Evolutionary conservation across 2,113 vertebrate genomes (phyloP).

Genomic region (Cephalopholis sonnerati): DNA sequence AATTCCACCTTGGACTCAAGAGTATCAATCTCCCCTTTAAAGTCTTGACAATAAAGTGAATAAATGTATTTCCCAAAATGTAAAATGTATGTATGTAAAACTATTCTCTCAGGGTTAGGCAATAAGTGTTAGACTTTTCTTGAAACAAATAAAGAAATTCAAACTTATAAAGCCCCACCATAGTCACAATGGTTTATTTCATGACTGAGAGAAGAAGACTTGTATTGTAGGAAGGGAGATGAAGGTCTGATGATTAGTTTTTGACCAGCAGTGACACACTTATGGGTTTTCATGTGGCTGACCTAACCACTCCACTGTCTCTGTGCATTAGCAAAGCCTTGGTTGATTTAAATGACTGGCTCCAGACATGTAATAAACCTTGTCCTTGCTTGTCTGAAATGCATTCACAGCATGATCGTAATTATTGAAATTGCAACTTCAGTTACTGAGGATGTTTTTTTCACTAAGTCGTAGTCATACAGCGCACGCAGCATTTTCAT

Average conservation of each 20-base stretch:
- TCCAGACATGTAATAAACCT: background rate
- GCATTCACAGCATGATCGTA: background rate
- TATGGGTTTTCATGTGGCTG: background rate
- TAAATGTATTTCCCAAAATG: background rate
- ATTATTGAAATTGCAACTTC: background rate
- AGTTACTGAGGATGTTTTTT: background rate
- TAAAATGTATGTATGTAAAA: too few species aligned
- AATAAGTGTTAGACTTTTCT: background rate
- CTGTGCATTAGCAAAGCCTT: background rate
- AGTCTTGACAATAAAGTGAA: too few species aligned
- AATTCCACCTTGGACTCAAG: too few species aligned
- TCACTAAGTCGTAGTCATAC: conserved; percentile 4
- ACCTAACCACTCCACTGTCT: background rate
- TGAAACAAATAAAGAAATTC: background rate
- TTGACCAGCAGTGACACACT: background rate
- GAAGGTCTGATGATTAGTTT: conserved; percentile 12
- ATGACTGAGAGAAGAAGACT: background rate
- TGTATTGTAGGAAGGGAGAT: background rate
- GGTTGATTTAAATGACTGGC: conserved; percentile 7
- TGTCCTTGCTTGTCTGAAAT: background rate
- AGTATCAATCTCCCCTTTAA: too few species aligned
- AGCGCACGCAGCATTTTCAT: background rate
- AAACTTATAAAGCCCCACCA: background rate
- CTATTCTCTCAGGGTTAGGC: background rate
- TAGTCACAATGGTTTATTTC: background rate